phyloP scores from a whole-genome alignment of 2,797 vertebrate species.

The Orientallactaga sibirica region DNA sequence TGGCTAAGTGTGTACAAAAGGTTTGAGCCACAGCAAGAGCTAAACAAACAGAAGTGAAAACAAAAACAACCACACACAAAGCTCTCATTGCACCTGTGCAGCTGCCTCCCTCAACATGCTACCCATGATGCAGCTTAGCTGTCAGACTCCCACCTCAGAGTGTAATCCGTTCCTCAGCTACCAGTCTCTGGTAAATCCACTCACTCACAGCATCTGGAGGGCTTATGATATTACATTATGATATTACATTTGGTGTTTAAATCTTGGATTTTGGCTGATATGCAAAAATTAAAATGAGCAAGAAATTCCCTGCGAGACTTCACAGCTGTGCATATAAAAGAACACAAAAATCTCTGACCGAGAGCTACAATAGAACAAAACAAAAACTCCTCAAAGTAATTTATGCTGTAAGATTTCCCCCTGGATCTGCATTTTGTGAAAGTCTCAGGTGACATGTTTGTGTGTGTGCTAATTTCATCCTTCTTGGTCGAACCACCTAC shows the following conservation, averaged over 20 bases:
- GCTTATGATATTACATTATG: not conserved
- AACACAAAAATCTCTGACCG: conserved; percentile 68
- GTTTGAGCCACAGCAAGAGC: not conserved
- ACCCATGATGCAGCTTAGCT: not conserved
- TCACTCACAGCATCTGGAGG: not conserved
- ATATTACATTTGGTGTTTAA: conserved; percentile 52
- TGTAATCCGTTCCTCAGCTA: conserved; percentile 53
- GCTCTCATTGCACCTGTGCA: not conserved
- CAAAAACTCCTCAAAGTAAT: conserved; percentile 52
- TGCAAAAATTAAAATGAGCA: conserved; percentile 77
- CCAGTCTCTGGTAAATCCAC: conserved; percentile 53
- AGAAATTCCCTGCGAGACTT: conserved; percentile 72
- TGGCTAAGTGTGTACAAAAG: not conserved
- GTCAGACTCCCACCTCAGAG: conserved; percentile 15
- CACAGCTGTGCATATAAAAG: conserved; percentile 77
- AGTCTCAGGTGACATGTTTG: conserved; percentile 50
- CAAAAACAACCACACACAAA: not conserved
- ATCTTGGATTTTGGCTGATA: conserved; percentile 72
- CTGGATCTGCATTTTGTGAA: conserved; percentile 64
- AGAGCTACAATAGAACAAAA: not conserved
- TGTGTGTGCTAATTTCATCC: conserved; percentile 64
- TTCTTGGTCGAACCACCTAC: conserved; percentile 55
- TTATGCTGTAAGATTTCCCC: conserved; percentile 68
- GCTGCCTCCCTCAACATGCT: not conserved
- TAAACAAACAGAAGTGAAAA: conserved; percentile 29